A percentile compares a stretch with the other conserved stretches of the same genome.
Evolutionary conservation across 2,797 vertebrate genomes (phyloP).

Genomic region (Geranospiza caerulescens): DNA sequence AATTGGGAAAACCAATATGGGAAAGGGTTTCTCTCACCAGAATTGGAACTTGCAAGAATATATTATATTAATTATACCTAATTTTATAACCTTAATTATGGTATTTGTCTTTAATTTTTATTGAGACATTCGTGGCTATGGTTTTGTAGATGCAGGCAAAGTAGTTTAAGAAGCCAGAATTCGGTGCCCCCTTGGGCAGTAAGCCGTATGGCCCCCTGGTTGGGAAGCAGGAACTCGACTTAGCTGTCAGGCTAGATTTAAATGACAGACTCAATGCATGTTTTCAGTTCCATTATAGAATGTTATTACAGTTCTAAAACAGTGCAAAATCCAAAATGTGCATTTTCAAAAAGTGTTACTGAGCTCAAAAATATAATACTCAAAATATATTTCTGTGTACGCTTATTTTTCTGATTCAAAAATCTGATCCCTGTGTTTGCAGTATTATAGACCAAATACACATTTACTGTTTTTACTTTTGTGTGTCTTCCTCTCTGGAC

Average conservation of each 20-base stretch:
- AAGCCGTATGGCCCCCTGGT: fast-evolving
- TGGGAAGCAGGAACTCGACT: neutral
- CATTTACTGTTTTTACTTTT: neutral
- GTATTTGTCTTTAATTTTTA: neutral
- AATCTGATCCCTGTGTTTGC: neutral
- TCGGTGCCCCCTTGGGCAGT: fast-evolving
- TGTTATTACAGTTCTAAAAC: neutral
- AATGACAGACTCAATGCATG: fast-evolving
- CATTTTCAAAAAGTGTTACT: neutral
- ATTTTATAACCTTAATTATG: neutral
- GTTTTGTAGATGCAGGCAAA: neutral
- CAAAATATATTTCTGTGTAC: neutral
- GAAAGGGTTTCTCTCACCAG: neutral
- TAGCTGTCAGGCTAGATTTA: neutral
- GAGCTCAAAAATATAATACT: neutral
- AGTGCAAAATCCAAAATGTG: neutral
- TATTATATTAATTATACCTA: neutral
- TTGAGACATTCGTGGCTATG: neutral
- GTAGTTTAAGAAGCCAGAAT: neutral
- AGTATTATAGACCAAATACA: neutral
- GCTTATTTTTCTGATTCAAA: neutral
- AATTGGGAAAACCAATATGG: neutral
- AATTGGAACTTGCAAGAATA: neutral
- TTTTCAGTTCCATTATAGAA: neutral
- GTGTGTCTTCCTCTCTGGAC: neutral